These are phyloP conservation scores for Erpobdella octoculata DNA, from an alignment of 2,888 invertebrate species.

Conservation along the genomic window DNA sequence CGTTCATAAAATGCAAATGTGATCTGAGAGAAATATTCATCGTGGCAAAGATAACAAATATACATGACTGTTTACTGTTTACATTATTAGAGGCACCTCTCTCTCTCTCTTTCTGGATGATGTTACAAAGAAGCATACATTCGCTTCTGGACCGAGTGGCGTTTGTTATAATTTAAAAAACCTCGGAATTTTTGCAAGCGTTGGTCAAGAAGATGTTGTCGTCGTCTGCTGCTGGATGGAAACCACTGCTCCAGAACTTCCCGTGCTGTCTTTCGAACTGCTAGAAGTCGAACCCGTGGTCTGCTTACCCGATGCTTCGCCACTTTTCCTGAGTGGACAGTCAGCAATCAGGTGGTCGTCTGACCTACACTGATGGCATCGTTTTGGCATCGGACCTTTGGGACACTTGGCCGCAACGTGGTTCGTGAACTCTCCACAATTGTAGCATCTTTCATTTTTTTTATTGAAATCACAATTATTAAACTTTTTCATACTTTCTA, in stretches of 20 bases:
- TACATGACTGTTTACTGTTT: too few species aligned
- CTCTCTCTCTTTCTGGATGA: too few species aligned
- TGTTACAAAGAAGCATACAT: too few species aligned
- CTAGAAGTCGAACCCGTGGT: not conserved
- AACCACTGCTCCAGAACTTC: not conserved
- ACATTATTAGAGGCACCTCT: too few species aligned
- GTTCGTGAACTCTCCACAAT: constrained; percentile 84
- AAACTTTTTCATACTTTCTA: not conserved
- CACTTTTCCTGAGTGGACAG: constrained; percentile 61
- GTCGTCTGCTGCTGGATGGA: too few species aligned
- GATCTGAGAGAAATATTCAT: too few species aligned
- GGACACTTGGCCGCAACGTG: constrained; percentile 84
- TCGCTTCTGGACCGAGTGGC: too few species aligned
- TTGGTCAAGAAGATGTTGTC: constrained; percentile 8
- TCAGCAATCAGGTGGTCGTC: constrained; percentile 81
- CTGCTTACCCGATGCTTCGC: not conserved
- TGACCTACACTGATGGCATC: constrained; percentile 81
- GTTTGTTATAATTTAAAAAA: too few species aligned
- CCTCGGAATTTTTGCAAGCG: not conserved
- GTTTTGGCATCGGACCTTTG: constrained; percentile 76
- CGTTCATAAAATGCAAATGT: too few species aligned
- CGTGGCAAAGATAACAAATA: too few species aligned
- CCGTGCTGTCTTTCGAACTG: not conserved
- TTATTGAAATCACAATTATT: not conserved
- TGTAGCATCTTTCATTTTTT: constrained; percentile 67